Conservation (phyloP, 2,797 vertebrate genomes). For the Sardinella longiceps region DNA sequence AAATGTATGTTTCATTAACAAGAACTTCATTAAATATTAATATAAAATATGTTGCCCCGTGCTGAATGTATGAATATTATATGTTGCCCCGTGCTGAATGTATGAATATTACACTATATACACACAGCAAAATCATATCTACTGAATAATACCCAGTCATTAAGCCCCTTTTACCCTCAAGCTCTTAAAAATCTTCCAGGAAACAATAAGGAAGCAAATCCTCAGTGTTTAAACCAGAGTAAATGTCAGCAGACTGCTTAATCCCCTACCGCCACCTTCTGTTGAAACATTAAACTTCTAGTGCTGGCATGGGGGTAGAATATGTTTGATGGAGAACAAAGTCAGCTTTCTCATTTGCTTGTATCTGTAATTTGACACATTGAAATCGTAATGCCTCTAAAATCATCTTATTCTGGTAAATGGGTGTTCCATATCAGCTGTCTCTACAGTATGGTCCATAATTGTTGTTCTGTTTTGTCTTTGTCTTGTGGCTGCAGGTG, state of each 20-base stretch:
- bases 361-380: no score
- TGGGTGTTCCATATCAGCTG: no score
- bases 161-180: neutral
- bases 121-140: neutral
- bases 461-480: conserved; percentile 29
- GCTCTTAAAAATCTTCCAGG: neutral
- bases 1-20: no score
- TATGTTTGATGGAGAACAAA: neutral
- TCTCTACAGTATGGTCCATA: neutral
- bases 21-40: no score
- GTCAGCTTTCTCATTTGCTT: no score
- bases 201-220: neutral
- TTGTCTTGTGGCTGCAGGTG: conserved; percentile 76
- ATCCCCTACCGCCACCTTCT: conserved; percentile 38
- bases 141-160: neutral
- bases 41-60: no score
- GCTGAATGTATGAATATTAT: no score
- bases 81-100: neutral
- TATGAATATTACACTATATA: neutral
- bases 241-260: neutral
- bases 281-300: conserved; percentile 15
- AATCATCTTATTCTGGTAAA: no score
- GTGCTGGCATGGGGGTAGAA: neutral
- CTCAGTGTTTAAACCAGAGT: neutral
- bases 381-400: no score